Conservation (phyloP, 1,140 invertebrate genomes). For the Macrocentrus cingulum region DNA sequence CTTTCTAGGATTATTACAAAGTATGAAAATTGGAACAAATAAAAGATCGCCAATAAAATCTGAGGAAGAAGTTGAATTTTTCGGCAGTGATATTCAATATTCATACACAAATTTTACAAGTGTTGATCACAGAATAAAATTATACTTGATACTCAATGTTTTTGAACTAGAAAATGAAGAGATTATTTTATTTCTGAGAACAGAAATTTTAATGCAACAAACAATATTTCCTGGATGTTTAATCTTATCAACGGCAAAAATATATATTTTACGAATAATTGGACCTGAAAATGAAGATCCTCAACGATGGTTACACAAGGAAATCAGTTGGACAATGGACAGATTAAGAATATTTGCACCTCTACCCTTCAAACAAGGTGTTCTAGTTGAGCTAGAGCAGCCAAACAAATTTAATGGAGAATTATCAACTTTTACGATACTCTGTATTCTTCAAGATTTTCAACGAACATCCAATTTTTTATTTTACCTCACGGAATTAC, state of each 20-base stretch:
- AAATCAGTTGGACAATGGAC: conserved; percentile 53
- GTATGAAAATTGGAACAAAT: conserved; percentile 46
- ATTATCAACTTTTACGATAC: conserved; percentile 34
- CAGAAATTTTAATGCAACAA: conserved; percentile 53
- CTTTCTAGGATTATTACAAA: conserved; percentile 47
- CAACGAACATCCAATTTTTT: conserved; percentile 55
- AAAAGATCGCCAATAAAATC: conserved; percentile 35
- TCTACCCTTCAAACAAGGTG: conserved; percentile 55
- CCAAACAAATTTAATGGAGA: conserved; percentile 41
- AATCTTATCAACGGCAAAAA: conserved; percentile 60
- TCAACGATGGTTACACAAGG: conserved; percentile 52
- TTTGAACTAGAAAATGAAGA: conserved; percentile 63
- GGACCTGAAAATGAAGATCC: conserved; percentile 55
- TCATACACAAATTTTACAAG: conserved; percentile 61
- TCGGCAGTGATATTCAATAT: conserved; percentile 52
- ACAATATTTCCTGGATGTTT: conserved; percentile 56
- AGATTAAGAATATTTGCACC: conserved; percentile 49
- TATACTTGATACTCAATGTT: conserved; percentile 61
- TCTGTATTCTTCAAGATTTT: conserved; percentile 57
- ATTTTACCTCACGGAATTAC: conserved; percentile 51
- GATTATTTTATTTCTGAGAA: conserved; percentile 58
- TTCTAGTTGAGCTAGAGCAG: conserved; percentile 50
- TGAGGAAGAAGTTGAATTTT: conserved; percentile 37
- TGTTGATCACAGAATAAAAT: conserved; percentile 63
- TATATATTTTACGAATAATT: conserved; percentile 60